Base-by-base conservation (phyloP, 2,797 vertebrate species). In the Neopelma chrysocephalum region DNA sequence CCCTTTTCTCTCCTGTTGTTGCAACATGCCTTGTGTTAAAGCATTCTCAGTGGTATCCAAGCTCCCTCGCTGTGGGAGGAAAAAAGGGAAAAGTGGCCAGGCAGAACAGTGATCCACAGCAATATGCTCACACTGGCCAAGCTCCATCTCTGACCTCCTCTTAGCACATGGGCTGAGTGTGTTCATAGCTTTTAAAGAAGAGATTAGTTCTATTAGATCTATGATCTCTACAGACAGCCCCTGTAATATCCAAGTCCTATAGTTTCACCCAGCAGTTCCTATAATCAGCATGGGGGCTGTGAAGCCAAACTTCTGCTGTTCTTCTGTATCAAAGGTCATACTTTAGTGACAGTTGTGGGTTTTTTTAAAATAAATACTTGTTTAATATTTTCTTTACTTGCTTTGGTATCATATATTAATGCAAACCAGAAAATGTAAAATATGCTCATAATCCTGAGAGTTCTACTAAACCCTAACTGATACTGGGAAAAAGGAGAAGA, bases 401-500 rank as follows among this genome's bases (percentile, higher is more conserved):
- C 50, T 77, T 89, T 93, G 56, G 23, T 90, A 60, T 83, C 45
- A 53, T n/a, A 18, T 27, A 38, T 68, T 77, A 89, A 87, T 80
- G 73, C 42, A 82, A 90, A 80, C 26, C 34, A 15, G 2, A 85
- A 82, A 92, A 38, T 48, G 53, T 73, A 81, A 85, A 90, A 82
- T 61, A 53, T 29, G 50, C 47, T 90, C 58, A 66, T 84, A 91
- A 79, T 76, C 68, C 64, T 84, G 6, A 70, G 53, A 89, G 32
- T 70, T 93, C 62, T 64, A 34, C 90, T 94, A 93, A 90, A 88
- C 36, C 32, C 34, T 84, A 77, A 79, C 13, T 79, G 56, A 86
- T 60, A 61, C 36, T 10, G 83, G 65, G 57, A 61, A 83, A 93
- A 93, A 79, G 34, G 62, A 91, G 81, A 87, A 73, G 2, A 85